Base-by-base conservation (phyloP, 2,113 vertebrate species). In the Rallus limicola region DNA sequence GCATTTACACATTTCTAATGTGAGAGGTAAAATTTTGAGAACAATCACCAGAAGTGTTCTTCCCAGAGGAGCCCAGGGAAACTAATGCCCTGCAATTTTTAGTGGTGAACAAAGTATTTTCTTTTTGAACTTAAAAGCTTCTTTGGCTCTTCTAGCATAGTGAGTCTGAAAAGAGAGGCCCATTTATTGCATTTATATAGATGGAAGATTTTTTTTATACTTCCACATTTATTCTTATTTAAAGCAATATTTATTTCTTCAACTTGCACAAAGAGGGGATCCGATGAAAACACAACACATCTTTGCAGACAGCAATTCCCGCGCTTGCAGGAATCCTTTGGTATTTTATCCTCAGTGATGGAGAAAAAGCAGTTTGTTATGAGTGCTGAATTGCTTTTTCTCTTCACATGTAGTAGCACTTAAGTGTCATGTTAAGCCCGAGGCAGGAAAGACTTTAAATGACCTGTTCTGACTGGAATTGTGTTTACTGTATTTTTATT, bases 391-490 rank as follows among this genome's bases (percentile, higher is more conserved):
- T 97, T 97, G 95, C 95, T 97, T 98, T 98, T 98, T 98, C 98
- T 98, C 97, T 98, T 97, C 95, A 87, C 97, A 97, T 98, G 97
- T 98, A 98, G 98, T 97, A 98, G 98, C 98, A 98, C 98, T 98
- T 98, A 98, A 98, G 98, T 98, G 98, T 98, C 98, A 98, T 98
- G 98, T 99, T 98, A 98, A 98, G 98, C 99, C 98, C 16, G 90
- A 98, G 98, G 98, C 98, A 98, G 97, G 90, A 97, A 97, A 97
- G 97, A 96, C 97, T 98, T 97, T 97, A 97, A 98, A 97, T 98
- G 98, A 98, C 98, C 98, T 97, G 96, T 97, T 98, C 98, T 97
- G 98, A 98, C 98, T 98, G 97, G 97, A 98, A 98, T 97, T 98
- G 97, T 99, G 98, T 99, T 99, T 98, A 99, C 98, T 98, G 98